Conservation (phyloP, 2,113 vertebrate species). For the Tychaedon coryphoeus region DNA sequence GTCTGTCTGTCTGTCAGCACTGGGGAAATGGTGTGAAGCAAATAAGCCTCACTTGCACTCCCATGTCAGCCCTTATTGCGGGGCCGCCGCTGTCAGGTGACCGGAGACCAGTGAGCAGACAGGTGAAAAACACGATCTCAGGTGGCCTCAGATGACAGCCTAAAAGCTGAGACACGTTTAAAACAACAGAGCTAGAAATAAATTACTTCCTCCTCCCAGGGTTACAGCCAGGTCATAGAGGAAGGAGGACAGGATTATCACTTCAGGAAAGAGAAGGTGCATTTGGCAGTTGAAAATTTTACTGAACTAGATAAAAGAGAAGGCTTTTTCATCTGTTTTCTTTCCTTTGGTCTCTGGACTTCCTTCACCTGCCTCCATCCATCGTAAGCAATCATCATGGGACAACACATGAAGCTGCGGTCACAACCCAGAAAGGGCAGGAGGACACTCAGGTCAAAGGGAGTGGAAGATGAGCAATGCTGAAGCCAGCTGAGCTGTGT, state of each 20-base stretch:
- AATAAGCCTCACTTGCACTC: slow-evolving; percentile 22
- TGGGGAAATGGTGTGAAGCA: slow-evolving; percentile 65
- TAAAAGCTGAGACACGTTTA: not conserved
- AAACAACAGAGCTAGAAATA: slow-evolving; percentile 50
- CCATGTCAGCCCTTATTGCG: slow-evolving; percentile 9
- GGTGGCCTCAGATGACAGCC: not conserved
- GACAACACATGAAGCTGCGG: not conserved
- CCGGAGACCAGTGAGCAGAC: slow-evolving; percentile 49
- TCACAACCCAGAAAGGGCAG: not conserved
- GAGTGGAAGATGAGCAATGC: not conserved
- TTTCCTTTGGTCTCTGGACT: slow-evolving; percentile 10
- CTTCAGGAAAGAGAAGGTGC: slow-evolving; percentile 68
- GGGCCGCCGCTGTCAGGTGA: not conserved
- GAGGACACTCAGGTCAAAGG: not conserved
- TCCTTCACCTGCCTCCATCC: slow-evolving; percentile 24
- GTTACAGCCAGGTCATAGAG: slow-evolving; percentile 62
- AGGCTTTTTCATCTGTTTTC: slow-evolving; percentile 6
- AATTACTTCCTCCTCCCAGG: slow-evolving; percentile 66
- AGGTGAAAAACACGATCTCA: slow-evolving; percentile 42
- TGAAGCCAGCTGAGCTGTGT: not conserved
- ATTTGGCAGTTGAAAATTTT: slow-evolving; percentile 60
- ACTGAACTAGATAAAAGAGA: slow-evolving; percentile 71
- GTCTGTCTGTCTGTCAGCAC: slow-evolving; percentile 56
- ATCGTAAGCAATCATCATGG: not conserved
- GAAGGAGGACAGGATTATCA: slow-evolving; percentile 61